Conservation (phyloP, 1,140 invertebrate genomes). For the Oppia nitens region DNA sequence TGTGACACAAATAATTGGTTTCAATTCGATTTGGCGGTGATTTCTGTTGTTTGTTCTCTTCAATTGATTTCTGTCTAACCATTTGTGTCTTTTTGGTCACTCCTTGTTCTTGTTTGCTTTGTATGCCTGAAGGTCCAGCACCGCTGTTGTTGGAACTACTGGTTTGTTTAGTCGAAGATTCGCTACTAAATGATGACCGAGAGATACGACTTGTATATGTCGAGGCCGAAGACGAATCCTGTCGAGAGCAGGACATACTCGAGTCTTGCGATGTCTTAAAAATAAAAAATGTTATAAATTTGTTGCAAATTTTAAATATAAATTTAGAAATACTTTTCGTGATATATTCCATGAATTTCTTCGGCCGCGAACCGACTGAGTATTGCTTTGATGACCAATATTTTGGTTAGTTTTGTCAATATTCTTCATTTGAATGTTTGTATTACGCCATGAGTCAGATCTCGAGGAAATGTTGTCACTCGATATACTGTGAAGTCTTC, state of each 20-base stretch:
- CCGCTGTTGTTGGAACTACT: not conserved
- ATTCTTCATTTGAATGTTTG: slow-evolving; percentile 39
- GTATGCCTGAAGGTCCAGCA: not conserved
- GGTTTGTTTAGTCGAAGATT: slow-evolving; percentile 2
- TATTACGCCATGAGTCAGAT: slow-evolving; percentile 55
- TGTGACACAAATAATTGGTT: slow-evolving; percentile 15
- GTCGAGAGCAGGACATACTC: slow-evolving; percentile 20
- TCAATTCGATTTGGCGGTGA: not conserved
- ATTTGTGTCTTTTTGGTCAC: slow-evolving; percentile 19
- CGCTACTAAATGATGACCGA: slow-evolving; percentile 22
- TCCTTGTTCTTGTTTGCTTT: slow-evolving; percentile 6
- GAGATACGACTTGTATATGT: slow-evolving; percentile 15
- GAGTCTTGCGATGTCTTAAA: slow-evolving; percentile 18
- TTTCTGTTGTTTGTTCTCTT: slow-evolving; percentile 8
- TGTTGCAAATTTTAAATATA: not conserved
- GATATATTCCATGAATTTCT: slow-evolving; percentile 17
- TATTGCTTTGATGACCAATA: slow-evolving; percentile 25
- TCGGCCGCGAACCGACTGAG: slow-evolving; percentile 1
- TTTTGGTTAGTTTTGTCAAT: slow-evolving; percentile 5
- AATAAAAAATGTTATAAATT: not conserved
- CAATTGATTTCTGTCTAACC: slow-evolving; percentile 18
- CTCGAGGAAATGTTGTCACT: slow-evolving; percentile 70
- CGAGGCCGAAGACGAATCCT: slow-evolving; percentile 22
- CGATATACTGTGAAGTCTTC: slow-evolving; percentile 47
- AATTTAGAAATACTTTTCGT: not conserved